Evolutionary conservation across 2,797 vertebrate genomes (phyloP).

Genomic region (Psittacula derbiana): DNA sequence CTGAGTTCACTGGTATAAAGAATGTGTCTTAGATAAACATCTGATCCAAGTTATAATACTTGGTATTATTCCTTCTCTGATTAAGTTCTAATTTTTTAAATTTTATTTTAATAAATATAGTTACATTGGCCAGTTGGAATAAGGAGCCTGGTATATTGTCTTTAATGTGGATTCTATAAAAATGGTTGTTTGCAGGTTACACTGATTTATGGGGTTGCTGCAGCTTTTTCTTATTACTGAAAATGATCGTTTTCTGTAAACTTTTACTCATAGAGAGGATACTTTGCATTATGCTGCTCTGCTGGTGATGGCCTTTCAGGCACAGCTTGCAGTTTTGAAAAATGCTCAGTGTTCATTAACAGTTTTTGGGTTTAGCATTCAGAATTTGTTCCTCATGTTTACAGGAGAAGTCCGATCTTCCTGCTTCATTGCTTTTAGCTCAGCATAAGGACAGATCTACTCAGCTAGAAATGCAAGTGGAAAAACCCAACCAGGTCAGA

Average conservation of each 20-base stretch:
- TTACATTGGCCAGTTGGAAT: constrained; percentile 66
- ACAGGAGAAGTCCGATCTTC: constrained; percentile 92
- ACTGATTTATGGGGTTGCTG: constrained; percentile 70
- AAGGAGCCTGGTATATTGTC: constrained; percentile 66
- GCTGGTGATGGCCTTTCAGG: constrained; percentile 27
- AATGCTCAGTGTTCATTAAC: constrained; percentile 22
- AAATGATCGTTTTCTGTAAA: constrained; percentile 59
- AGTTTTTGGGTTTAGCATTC: constrained; percentile 6
- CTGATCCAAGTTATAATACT: constrained; percentile 74
- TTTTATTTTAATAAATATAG: constrained; percentile 66
- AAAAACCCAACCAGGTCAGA: constrained; percentile 91
- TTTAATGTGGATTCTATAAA: constrained; percentile 78
- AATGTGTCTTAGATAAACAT: constrained; percentile 78
- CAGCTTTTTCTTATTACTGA: constrained; percentile 74
- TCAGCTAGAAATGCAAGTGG: constrained; percentile 90
- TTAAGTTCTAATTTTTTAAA: constrained; percentile 65
- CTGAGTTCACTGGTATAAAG: constrained; percentile 71
- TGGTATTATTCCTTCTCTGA: constrained; percentile 70
- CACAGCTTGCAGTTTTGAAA: constrained; percentile 26
- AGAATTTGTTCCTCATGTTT: constrained; percentile 37
- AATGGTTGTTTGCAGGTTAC: constrained; percentile 70
- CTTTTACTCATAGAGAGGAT: constrained; percentile 18
- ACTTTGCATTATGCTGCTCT: background rate
- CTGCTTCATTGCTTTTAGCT: constrained; percentile 91
- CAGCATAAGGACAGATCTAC: constrained; percentile 92